phyloP scores from a whole-genome alignment of 1,140 invertebrate genomes.

The Zaprionus inermis region DNA sequence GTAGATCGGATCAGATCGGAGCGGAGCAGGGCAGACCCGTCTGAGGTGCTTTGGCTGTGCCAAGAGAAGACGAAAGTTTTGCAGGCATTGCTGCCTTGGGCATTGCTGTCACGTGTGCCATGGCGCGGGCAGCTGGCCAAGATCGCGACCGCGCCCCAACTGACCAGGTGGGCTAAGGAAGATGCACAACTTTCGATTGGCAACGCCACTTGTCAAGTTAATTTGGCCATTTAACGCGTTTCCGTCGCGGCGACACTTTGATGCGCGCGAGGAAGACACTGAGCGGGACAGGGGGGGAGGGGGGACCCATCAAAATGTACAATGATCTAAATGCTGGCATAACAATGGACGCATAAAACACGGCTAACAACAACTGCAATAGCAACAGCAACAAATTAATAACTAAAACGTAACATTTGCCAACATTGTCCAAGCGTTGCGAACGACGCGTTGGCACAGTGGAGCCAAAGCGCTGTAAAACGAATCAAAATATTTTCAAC shows the following conservation, averaged over 20 bases:
- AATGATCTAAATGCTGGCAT: conserved; percentile 58
- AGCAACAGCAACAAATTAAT: conserved; percentile 57
- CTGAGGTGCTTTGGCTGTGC: background rate
- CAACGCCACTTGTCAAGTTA: background rate
- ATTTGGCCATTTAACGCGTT: conserved; percentile 9
- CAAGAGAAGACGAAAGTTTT: conserved; percentile 47
- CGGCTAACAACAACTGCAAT: conserved; percentile 31
- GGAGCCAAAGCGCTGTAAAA: background rate
- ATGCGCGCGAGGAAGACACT: background rate
- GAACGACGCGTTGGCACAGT: conserved; percentile 36
- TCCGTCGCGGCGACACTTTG: conserved; percentile 7
- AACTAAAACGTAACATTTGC: conserved; percentile 62
- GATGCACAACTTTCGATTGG: conserved; percentile 27
- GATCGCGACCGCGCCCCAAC: conserved; percentile 1
- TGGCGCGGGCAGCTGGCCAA: conserved; percentile 51
- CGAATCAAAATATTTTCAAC: background rate
- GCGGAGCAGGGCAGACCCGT: background rate
- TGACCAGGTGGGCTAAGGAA: conserved; percentile 14
- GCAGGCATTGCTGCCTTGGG: conserved; percentile 18
- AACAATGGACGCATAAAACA: conserved; percentile 75
- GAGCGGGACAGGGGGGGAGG: background rate
- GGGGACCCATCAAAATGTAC: conserved; percentile 25
- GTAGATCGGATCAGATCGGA: background rate
- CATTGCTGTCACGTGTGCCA: conserved; percentile 43
- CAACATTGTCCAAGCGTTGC: conserved; percentile 63